Conservation (phyloP, 2,888 invertebrate genomes). For the Nowickia ferox region DNA sequence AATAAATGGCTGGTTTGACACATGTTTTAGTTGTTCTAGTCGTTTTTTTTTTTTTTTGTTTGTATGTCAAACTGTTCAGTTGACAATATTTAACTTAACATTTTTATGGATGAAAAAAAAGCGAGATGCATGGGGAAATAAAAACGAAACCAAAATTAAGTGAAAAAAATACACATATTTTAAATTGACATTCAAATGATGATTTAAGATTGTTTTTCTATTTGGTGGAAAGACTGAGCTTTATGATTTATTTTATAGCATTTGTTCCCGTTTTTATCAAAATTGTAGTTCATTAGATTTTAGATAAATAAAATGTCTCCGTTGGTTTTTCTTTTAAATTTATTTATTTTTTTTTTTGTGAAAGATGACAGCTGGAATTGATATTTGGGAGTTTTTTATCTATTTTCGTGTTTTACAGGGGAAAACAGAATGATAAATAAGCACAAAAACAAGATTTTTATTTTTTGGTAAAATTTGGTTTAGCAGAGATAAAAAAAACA, state of each 20-base stretch:
- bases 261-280: background rate
- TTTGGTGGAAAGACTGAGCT: background rate
- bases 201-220: slow-evolving; percentile 18
- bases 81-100: slow-evolving; percentile 3
- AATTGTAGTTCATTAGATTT: background rate
- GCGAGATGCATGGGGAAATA: background rate
- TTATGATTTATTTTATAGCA: slow-evolving; percentile 4
- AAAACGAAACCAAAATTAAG: background rate
- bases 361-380: background rate
- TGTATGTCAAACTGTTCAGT: slow-evolving; percentile 14
- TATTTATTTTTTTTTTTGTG: background rate
- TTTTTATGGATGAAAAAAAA: background rate
- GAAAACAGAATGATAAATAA: background rate
- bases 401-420: background rate
- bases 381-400: background rate
- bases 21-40: slow-evolving; percentile 50
- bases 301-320: background rate
- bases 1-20: slow-evolving; percentile 52
- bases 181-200: slow-evolving; percentile 45
- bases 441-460: background rate
- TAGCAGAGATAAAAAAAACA: background rate
- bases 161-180: slow-evolving; percentile 32
- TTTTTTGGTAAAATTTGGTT: background rate
- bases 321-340: background rate
- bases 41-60: slow-evolving; percentile 9